Percentiles rank a stretch among this genome's conserved stretches.
Evolutionary conservation across 2,888 invertebrate genomes (phyloP).

Genomic region (Taenaris catops): DNA sequence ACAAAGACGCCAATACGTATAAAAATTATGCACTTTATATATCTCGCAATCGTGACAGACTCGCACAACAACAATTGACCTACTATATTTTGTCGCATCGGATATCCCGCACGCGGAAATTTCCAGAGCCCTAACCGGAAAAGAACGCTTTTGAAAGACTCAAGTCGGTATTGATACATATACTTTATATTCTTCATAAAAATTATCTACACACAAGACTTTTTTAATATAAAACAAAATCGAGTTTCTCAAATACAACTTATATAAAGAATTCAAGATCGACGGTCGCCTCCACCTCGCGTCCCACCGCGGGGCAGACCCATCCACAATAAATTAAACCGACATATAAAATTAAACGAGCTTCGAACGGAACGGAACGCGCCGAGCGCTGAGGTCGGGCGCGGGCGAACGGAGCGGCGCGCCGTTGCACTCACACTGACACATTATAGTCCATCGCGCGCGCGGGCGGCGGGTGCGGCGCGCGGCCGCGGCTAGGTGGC

Average conservation of each 20-base stretch:
- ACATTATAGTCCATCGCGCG: constrained; percentile 16
- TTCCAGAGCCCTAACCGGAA: constrained; percentile 24
- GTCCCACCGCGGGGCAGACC: constrained; percentile 19
- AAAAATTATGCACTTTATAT: constrained; percentile 38
- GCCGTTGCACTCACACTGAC: constrained; percentile 18
- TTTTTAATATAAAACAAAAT: constrained; percentile 66
- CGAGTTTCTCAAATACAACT: constrained; percentile 65
- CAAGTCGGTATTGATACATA: constrained; percentile 66
- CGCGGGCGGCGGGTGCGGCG: constrained; percentile 32
- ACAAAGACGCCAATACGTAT: constrained; percentile 39
- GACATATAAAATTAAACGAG: constrained; percentile 27
- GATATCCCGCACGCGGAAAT: constrained; percentile 21
- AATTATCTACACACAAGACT: constrained; percentile 77
- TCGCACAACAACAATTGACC: constrained; percentile 33
- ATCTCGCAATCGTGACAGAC: constrained; percentile 28
- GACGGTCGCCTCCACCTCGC: constrained; percentile 24
- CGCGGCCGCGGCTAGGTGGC: constrained; percentile 21
- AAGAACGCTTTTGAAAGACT: constrained; percentile 43
- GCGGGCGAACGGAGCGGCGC: constrained; percentile 34
- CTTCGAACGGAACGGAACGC: constrained; percentile 22
- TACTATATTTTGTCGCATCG: constrained; percentile 22
- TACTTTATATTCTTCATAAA: constrained; percentile 76
- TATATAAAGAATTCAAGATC: constrained; percentile 45
- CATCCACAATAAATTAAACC: constrained; percentile 41
- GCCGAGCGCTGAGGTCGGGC: constrained; percentile 33